These are phyloP conservation scores for Trichomalopsis sarcophagae DNA, from an alignment of 1,140 invertebrate species.

Conservation along the genomic window DNA sequence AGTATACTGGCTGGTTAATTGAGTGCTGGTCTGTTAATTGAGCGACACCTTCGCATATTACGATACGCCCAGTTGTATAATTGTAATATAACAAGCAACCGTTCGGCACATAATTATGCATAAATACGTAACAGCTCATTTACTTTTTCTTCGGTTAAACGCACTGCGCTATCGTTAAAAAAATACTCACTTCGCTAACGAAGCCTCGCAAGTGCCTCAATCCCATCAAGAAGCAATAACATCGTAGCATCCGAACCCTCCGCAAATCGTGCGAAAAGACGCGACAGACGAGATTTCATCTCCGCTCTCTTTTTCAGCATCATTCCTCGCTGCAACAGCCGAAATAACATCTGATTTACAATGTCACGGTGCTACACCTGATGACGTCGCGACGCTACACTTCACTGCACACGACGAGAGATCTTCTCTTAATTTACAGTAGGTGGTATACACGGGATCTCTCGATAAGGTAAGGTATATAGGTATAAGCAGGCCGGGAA, in stretches of 20 bases:
- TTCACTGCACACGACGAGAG: too few relatives aligned
- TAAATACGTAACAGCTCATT: background rate
- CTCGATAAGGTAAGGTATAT: too few relatives aligned
- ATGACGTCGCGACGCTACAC: too few relatives aligned
- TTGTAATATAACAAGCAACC: background rate
- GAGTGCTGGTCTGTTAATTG: background rate
- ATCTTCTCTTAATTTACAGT: slow-evolving; percentile 7
- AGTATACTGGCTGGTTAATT: slow-evolving; percentile 5
- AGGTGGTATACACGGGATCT: too few relatives aligned
- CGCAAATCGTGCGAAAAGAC: slow-evolving; percentile 33
- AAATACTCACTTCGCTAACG: too few relatives aligned
- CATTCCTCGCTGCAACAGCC: too few relatives aligned
- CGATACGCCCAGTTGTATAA: background rate
- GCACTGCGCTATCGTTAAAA: too few relatives aligned
- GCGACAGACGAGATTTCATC: slow-evolving; percentile 19
- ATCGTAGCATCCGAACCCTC: background rate
- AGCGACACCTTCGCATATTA: background rate
- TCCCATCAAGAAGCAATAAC: background rate
- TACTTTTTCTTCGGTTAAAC: too few relatives aligned
- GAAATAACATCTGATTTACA: slow-evolving; percentile 22
- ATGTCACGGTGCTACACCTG: background rate
- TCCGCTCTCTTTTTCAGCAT: background rate
- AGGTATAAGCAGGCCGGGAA: too few relatives aligned
- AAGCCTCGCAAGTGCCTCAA: background rate
- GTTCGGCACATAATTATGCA: background rate